phyloP scores from a whole-genome alignment of 2,888 invertebrate genomes.

The Parnassius apollo region DNA sequence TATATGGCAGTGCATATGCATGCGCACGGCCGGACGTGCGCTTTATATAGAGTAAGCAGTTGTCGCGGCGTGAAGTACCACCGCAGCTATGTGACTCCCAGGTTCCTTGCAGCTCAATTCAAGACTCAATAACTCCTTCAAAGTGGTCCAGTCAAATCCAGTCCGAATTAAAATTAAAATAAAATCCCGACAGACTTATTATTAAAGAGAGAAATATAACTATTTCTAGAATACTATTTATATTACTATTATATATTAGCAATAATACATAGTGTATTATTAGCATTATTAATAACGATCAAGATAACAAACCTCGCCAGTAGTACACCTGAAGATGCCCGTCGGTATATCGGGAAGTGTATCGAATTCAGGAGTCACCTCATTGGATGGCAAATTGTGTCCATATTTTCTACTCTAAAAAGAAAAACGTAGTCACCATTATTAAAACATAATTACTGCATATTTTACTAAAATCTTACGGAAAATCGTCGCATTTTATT shows the following conservation, averaged over 20 bases:
- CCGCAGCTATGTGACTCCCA: no score
- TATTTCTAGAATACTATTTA: neutral
- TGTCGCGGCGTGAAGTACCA: no score
- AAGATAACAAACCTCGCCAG: conserved; percentile 45
- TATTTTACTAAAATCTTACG: no score
- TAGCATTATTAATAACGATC: neutral
- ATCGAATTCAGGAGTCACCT: conserved; percentile 39
- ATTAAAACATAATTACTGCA: no score
- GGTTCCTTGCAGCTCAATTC: no score
- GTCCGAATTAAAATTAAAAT: no score
- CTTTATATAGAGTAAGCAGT: no score
- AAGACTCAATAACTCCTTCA: no score
- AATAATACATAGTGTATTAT: neutral
- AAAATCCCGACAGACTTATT: neutral
- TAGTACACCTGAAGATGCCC: conserved; percentile 53
- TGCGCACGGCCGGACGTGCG: no score
- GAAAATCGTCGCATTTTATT: no score
- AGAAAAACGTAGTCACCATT: neutral
- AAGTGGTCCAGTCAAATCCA: no score
- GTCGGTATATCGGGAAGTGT: conserved; percentile 42
- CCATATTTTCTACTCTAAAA: conserved; percentile 54
- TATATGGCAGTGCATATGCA: no score
- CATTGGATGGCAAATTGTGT: conserved; percentile 41
- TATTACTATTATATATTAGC: neutral
- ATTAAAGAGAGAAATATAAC: neutral